A percentile compares a stretch with the other conserved stretches of the same genome.
Evolutionary conservation across 2,113 vertebrate species (phyloP).

Genomic region (Platichthys flesus): DNA sequence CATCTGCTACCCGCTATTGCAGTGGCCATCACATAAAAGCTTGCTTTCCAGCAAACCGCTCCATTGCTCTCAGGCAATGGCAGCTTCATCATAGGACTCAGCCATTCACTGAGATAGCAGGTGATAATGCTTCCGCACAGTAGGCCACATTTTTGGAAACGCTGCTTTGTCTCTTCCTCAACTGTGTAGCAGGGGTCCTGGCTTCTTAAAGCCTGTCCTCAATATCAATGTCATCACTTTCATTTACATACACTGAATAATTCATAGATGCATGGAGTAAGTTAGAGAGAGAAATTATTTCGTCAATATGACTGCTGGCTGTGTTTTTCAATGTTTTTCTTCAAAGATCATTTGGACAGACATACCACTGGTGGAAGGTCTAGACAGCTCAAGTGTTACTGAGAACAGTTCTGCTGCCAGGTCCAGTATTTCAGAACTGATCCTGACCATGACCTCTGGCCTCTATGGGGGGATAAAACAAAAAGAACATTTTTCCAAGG

Average conservation of each 20-base stretch:
- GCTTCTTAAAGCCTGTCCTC: constrained; percentile 1
- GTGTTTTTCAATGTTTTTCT: not conserved
- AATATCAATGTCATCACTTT: constrained; percentile 44
- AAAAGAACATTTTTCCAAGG: not conserved
- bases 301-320: not conserved
- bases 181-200: constrained; percentile 6
- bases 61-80: constrained; percentile 68
- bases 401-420: not conserved
- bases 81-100: constrained; percentile 61
- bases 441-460: constrained; percentile 1
- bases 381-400: not conserved
- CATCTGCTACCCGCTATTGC: constrained; percentile 77
- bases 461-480: not conserved
- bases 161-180: not conserved
- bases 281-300: not conserved
- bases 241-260: constrained; percentile 40
- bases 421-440: not conserved
- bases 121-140: constrained; percentile 62
- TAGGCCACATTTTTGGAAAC: constrained; percentile 35
- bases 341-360: not conserved
- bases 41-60: constrained; percentile 64
- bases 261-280: not conserved
- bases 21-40: constrained; percentile 64
- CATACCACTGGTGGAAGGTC: not conserved
- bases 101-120: constrained; percentile 54